Evolutionary conservation across 2,797 vertebrate species (phyloP).

Genomic region (Anas bahamensis): DNA sequence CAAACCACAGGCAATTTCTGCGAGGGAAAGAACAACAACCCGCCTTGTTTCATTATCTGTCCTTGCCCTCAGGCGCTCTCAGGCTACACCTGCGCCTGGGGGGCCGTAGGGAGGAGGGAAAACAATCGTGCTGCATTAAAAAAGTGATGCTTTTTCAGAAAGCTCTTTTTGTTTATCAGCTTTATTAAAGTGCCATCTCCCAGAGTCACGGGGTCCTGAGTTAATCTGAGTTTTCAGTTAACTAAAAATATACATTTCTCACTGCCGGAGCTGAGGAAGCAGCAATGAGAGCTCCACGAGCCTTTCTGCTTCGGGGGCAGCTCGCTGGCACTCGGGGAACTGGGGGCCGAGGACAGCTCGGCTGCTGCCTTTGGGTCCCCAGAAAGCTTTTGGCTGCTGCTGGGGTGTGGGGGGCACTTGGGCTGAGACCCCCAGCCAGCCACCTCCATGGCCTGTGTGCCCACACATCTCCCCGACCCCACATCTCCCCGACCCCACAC

Average conservation of each 20-base stretch:
- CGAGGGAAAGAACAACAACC: not conserved
- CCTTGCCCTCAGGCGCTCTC: not conserved
- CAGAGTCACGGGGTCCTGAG: not conserved
- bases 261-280: not conserved
- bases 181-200: conserved; percentile 38
- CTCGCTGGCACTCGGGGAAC: not conserved
- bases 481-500: too few relatives aligned
- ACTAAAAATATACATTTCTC: not conserved
- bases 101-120: not conserved
- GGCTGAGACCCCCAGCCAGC: not conserved
- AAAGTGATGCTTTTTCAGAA: conserved; percentile 35
- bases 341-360: not conserved
- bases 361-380: not conserved
- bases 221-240: conserved; percentile 24
- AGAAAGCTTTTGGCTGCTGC: not conserved
- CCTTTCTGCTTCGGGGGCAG: not conserved
- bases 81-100: conserved; percentile 5
- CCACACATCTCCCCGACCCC: not conserved
- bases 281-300: not conserved
- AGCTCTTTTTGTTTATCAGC: conserved; percentile 24
- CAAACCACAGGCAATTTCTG: conserved; percentile 24
- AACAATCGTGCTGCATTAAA: not conserved
- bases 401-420: fast-evolving
- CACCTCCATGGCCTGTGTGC: too few relatives aligned
- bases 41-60: not conserved